A percentile compares a stretch with the other conserved stretches of the same genome.
phyloP scores from a whole-genome alignment of 2,113 vertebrate species.

The Rhabdomys dilectus region DNA sequence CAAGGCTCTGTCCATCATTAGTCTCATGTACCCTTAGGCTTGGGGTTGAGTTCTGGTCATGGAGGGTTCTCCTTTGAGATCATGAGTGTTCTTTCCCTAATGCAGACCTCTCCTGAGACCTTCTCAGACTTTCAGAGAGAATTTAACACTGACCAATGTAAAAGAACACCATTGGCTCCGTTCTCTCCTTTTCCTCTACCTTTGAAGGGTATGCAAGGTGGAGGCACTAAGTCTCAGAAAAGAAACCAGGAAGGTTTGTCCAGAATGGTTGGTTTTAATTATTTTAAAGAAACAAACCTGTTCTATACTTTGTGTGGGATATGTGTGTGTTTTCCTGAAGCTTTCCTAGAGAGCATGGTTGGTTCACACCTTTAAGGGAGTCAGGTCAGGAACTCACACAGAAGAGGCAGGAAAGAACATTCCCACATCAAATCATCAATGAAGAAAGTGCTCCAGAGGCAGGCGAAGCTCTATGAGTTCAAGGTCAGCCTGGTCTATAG shows the following conservation, averaged over 20 bases:
- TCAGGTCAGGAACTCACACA: neutral
- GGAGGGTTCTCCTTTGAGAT: neutral
- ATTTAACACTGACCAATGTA: neutral
- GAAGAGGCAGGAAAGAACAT: neutral
- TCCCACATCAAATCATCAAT: neutral
- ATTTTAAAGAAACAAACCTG: neutral
- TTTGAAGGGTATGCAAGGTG: neutral
- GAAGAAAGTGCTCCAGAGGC: neutral
- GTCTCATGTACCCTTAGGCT: neutral
- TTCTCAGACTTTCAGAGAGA: neutral
- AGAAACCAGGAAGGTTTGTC: conserved; percentile 19
- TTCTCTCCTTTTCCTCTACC: neutral
- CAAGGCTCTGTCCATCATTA: neutral
- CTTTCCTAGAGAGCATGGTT: neutral
- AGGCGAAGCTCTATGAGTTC: neutral
- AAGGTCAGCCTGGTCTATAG: neutral
- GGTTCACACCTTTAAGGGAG: neutral
- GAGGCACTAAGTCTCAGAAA: neutral
- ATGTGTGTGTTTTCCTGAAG: neutral
- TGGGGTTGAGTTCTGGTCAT: neutral
- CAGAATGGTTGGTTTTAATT: neutral
- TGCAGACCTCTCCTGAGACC: neutral
- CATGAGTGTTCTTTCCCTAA: neutral
- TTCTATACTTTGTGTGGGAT: neutral
- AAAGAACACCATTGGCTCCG: neutral